These are phyloP conservation scores for Quadroppia sp. DNA, from an alignment of 2,888 invertebrate species.

Conservation along the genomic window DNA sequence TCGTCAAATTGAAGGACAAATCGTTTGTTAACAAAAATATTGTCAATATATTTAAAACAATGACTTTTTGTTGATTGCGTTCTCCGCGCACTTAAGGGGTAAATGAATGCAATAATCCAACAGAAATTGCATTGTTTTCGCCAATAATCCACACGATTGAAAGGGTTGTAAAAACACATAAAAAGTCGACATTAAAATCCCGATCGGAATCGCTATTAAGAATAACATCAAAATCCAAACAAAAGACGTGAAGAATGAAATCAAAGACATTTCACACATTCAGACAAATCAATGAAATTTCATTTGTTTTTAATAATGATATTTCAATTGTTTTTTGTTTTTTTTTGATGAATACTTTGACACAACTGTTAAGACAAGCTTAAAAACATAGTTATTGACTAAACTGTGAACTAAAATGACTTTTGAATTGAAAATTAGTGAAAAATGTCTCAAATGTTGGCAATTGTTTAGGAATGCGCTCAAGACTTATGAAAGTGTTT, in stretches of 20 bases:
- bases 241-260: neutral
- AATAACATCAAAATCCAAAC: slow-evolving; percentile 35
- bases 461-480: slow-evolving; percentile 5
- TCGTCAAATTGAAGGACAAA: neutral
- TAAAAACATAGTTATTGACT: neutral
- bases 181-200: slow-evolving; percentile 34
- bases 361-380: too few species aligned
- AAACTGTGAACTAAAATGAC: neutral
- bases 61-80: slow-evolving; percentile 3
- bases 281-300: neutral
- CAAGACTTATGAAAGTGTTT: neutral
- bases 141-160: slow-evolving; percentile 37
- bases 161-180: slow-evolving; percentile 41
- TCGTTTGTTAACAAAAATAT: too few species aligned
- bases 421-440: slow-evolving; percentile 4
- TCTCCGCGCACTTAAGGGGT: slow-evolving; percentile 32
- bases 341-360: too few species aligned
- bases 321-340: too few species aligned
- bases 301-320: too few species aligned
- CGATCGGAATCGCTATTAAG: slow-evolving; percentile 39
- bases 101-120: slow-evolving; percentile 36
- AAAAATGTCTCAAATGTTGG: neutral
- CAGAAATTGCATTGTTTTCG: slow-evolving; percentile 35
- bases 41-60: neutral
- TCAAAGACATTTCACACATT: slow-evolving; percentile 16